These are phyloP conservation scores for Lycaena phlaeas DNA, from an alignment of 2,888 invertebrate species.

Conservation along the genomic window DNA sequence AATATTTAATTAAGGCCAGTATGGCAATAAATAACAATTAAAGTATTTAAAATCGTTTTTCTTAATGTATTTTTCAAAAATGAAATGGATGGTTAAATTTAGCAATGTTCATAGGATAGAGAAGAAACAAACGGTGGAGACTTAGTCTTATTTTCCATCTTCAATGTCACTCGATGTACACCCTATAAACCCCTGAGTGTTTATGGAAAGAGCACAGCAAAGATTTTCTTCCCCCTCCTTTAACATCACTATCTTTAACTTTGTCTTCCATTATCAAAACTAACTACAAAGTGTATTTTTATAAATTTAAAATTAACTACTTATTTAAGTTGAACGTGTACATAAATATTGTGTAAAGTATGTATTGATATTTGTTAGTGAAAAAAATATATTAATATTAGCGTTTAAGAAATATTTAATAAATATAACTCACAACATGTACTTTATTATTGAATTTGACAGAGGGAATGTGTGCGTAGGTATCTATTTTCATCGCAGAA, in stretches of 20 bases:
- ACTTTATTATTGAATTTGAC: too few relatives aligned
- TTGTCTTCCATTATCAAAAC: slow-evolving; percentile 7
- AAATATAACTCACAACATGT: slow-evolving; percentile 1
- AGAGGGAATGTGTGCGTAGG: too few relatives aligned
- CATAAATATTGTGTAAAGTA: slow-evolving; percentile 5
- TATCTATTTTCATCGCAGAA: too few relatives aligned
- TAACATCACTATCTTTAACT: slow-evolving; percentile 6
- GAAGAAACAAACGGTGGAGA: too few relatives aligned
- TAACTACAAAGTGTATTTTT: slow-evolving; percentile 8
- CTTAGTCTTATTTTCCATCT: too few relatives aligned
- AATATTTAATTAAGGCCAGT: not conserved
- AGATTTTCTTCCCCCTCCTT: not conserved
- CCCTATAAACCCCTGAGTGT: too few relatives aligned
- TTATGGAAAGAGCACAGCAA: too few relatives aligned
- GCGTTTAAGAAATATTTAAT: slow-evolving; percentile 6
- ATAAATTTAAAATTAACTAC: slow-evolving; percentile 3
- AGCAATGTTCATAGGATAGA: slow-evolving; percentile 1
- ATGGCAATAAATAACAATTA: slow-evolving; percentile 1
- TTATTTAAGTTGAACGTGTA: slow-evolving; percentile 1
- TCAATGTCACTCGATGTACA: too few relatives aligned
- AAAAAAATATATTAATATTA: slow-evolving; percentile 7
- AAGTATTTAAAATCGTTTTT: not conserved
- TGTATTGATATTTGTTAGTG: slow-evolving; percentile 5
- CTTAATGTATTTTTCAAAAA: not conserved
- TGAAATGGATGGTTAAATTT: slow-evolving; percentile 4